Base-by-base conservation (phyloP, 2,888 invertebrate species). In the Odontocerum albicorne region DNA sequence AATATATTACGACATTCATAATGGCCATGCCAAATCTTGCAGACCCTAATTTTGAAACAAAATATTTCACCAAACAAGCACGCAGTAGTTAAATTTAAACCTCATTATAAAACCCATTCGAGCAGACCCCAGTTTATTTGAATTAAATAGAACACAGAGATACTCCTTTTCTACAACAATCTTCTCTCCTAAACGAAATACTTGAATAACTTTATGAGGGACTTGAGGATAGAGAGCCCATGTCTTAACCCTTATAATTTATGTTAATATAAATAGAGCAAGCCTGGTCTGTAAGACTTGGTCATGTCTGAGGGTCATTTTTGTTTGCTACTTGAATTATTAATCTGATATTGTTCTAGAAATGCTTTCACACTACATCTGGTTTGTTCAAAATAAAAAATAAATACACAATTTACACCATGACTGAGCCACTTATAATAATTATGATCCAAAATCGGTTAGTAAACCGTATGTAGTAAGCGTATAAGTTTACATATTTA, bases 1-100 rank as follows among this genome's bases (percentile, higher is more conserved):
- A 55, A 55, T 59, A 59, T 52, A 59, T 59, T 50, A 54, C 45
- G 43, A 58, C 58, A 52, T 50, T 58, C 50, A 58, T 49, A 57
- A 57, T 54, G 49, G 21, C 53, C 31, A 39, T 45, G 33, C 49
- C 38, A 52, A 49, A 49, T 55, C 54, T 40, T 54, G 20, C 19
- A 42, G 44, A 32, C 47, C 55, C 15, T 20, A 42, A 27, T 36
- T 42, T 21, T 6, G 20, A 19, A 42, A 33, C 33, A 33, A n/a
- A n/a, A n/a, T n/a, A n/a, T n/a, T n/a, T n/a, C n/a, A n/a, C n/a
- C n/a, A n/a, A n/a, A n/a, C n/a, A n/a, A n/a, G n/a, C n/a, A n/a
- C 27, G 10, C 27, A 27, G 10, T 27, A 27, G 10, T 35, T 16
- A 8, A 35, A 15, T 35, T 35, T 16, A 35, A 35, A 35, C n/a